Conservation (phyloP, 2,888 invertebrate species). For the Protophormia terraenovae region DNA sequence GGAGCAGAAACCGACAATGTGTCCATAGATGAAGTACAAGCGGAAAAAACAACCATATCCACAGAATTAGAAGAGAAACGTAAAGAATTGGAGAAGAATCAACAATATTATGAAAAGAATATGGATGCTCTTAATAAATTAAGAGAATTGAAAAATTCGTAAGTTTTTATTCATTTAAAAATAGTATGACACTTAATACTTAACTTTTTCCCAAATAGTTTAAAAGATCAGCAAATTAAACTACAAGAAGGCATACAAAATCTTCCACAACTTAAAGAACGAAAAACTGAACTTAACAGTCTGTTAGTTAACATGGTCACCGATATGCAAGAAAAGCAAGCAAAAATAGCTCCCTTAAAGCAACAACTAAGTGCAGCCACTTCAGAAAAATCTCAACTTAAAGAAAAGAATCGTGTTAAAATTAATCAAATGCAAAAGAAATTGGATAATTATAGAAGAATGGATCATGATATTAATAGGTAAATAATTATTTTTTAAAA, state of each 20-base stretch:
- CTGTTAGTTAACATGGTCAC: slow-evolving; percentile 77
- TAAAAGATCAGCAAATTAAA: slow-evolving; percentile 87
- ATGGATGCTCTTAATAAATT: slow-evolving; percentile 77
- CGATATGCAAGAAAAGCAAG: slow-evolving; percentile 78
- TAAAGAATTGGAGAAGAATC: slow-evolving; percentile 82
- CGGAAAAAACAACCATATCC: slow-evolving; percentile 82
- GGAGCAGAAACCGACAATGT: slow-evolving; percentile 75
- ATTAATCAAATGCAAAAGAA: slow-evolving; percentile 73
- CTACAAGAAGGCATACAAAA: slow-evolving; percentile 84
- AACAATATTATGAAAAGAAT: slow-evolving; percentile 81
- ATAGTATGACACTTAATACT: too few relatives aligned
- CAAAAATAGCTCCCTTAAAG: slow-evolving; percentile 81
- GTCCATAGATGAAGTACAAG: slow-evolving; percentile 81
- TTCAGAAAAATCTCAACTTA: slow-evolving; percentile 77
- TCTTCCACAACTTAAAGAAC: slow-evolving; percentile 78
- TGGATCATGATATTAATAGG: slow-evolving; percentile 79
- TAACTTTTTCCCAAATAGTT: too few relatives aligned
- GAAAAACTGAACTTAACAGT: slow-evolving; percentile 73
- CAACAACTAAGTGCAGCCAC: slow-evolving; percentile 76
- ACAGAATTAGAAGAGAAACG: slow-evolving; percentile 81
- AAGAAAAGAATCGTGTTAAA: slow-evolving; percentile 74
- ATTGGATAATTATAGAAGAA: slow-evolving; percentile 73
- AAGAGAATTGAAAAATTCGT: slow-evolving; percentile 78
- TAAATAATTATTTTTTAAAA: slow-evolving; percentile 38
- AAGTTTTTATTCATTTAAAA: slow-evolving; percentile 18